phyloP scores from a whole-genome alignment of 2,797 vertebrate species.

The Orientallactaga sibirica region DNA sequence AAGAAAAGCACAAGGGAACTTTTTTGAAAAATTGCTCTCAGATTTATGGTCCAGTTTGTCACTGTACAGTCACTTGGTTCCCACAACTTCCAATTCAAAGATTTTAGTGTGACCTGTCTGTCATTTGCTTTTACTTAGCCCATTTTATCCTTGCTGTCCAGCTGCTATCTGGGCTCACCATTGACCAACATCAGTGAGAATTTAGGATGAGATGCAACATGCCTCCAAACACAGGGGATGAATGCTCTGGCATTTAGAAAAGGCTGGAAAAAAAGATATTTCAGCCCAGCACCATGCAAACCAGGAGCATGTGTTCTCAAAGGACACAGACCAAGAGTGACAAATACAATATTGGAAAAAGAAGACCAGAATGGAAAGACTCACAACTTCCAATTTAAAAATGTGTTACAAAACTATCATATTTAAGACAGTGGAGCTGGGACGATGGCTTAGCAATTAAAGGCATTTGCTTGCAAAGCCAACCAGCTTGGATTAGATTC shows the following conservation, averaged over 20 bases:
- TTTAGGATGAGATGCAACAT: not conserved
- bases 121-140: slow-evolving; percentile 1
- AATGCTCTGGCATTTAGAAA: slow-evolving; percentile 32
- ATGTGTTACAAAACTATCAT: not conserved
- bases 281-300: not conserved
- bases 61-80: slow-evolving; percentile 64
- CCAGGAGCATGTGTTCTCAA: not conserved
- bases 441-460: too few species aligned
- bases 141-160: slow-evolving; percentile 47
- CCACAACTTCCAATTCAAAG: slow-evolving; percentile 62
- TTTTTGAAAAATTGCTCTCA: slow-evolving; percentile 64
- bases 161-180: not conserved
- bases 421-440: not conserved
- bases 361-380: not conserved
- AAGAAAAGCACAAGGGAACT: slow-evolving; percentile 76
- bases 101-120: slow-evolving; percentile 52
- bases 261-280: not conserved
- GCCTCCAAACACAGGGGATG: slow-evolving; percentile 33
- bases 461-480: too few species aligned
- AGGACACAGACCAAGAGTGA: not conserved
- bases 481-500: too few species aligned
- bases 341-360: slow-evolving; percentile 40
- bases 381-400: not conserved
- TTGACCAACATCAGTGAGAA: slow-evolving; percentile 28
- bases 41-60: slow-evolving; percentile 73